A percentile compares a stretch with the other conserved stretches of the same genome.
phyloP scores from a whole-genome alignment of 2,888 invertebrate genomes.

The Diabrotica balteata region DNA sequence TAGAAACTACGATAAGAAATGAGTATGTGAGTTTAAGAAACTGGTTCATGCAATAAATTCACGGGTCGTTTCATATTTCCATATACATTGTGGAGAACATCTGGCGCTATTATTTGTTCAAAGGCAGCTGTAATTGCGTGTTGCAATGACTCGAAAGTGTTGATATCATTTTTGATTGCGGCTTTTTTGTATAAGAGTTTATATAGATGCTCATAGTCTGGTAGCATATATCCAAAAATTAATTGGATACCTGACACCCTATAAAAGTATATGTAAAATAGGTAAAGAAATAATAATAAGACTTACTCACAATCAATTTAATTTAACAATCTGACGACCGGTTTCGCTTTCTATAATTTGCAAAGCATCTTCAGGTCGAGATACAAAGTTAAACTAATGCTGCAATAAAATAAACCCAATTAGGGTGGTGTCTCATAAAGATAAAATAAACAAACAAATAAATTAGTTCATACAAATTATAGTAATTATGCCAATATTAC shows the following conservation, averaged over 20 bases:
- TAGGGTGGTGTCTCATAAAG: no score
- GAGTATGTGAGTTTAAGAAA: slow-evolving; percentile 14
- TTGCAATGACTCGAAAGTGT: slow-evolving; percentile 33
- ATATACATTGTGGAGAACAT: slow-evolving; percentile 32
- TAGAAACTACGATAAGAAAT: slow-evolving; percentile 6
- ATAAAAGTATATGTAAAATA: no score
- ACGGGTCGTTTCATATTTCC: slow-evolving; percentile 34
- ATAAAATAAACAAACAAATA: no score
- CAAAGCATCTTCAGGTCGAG: no score
- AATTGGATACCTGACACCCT: background rate
- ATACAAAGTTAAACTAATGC: no score
- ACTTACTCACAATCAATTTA: no score
- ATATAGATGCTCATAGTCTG: slow-evolving; percentile 9
- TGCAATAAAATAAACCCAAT: no score
- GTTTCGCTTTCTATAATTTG: no score
- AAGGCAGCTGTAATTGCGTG: slow-evolving; percentile 36
- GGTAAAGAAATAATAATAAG: no score
- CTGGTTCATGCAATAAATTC: slow-evolving; percentile 29
- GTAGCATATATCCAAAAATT: background rate
- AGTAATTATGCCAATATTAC: no score
- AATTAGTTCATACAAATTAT: no score
- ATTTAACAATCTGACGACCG: no score
- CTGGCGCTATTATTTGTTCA: slow-evolving; percentile 34
- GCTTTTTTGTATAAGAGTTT: slow-evolving; percentile 20
- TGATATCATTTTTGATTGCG: slow-evolving; percentile 34